These are phyloP conservation scores for Lottia gigantea DNA, from an alignment of 2,888 invertebrate species.

Conservation along the genomic window DNA sequence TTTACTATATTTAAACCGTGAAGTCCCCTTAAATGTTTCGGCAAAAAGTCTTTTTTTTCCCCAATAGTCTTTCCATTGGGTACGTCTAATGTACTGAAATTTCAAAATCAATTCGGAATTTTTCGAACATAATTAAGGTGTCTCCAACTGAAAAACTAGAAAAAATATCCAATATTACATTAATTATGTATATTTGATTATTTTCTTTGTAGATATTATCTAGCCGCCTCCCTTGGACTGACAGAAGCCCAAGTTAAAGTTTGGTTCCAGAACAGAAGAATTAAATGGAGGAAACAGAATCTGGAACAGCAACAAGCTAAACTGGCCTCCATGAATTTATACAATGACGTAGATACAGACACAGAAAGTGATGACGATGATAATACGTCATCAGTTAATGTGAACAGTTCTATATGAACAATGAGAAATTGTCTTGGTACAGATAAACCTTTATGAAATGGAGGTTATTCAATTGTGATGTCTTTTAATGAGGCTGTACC, in stretches of 20 bases:
- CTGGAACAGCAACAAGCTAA: conserved; percentile 80
- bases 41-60: too few species aligned
- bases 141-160: neutral
- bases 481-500: too few species aligned
- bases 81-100: neutral
- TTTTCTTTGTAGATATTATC: conserved; percentile 75
- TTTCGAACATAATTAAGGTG: neutral
- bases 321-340: conserved; percentile 40
- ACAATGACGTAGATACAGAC: conserved; percentile 36
- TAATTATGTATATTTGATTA: neutral
- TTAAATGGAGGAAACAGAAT: conserved; percentile 96
- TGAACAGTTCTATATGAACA: neutral
- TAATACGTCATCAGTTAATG: neutral
- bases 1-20: too few species aligned
- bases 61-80: too few species aligned
- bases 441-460: too few species aligned
- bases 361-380: conserved; percentile 38
- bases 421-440: too few species aligned
- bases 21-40: too few species aligned
- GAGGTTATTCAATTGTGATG: too few species aligned
- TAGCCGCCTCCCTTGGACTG: conserved; percentile 87
- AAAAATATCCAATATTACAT: neutral
- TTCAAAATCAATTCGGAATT: neutral
- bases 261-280: conserved; percentile 73
- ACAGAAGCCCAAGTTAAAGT: conserved; percentile 86